Percentiles rank a stretch among this genome's conserved stretches.
Conservation (phyloP, 2,113 vertebrate species). For the Macroglossus sobrinus region DNA sequence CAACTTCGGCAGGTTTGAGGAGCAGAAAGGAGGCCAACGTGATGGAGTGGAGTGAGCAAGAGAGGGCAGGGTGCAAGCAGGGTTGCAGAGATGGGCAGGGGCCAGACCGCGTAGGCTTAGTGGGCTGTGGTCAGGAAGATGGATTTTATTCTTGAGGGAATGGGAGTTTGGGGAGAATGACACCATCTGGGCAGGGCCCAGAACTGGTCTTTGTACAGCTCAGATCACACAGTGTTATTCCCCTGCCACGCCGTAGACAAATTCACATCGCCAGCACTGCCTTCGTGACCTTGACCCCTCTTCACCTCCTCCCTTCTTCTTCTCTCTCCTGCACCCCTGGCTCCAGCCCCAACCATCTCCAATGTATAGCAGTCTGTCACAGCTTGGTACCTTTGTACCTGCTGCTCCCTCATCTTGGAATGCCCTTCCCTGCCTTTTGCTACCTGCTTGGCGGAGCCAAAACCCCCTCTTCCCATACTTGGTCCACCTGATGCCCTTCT, state of each 20-base stretch:
- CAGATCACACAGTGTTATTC: background rate
- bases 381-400: background rate
- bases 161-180: background rate
- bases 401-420: background rate
- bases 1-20: background rate
- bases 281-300: background rate
- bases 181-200: background rate
- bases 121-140: background rate
- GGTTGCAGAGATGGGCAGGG: background rate
- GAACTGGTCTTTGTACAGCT: background rate
- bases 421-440: background rate
- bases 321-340: background rate
- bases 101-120: background rate
- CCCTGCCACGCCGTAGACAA: accelerated
- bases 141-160: background rate
- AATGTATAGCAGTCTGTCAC: accelerated
- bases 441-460: accelerated
- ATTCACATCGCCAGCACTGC: background rate
- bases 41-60: no score
- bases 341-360: background rate
- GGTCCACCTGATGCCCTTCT: accelerated
- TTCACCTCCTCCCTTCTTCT: background rate
- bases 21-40: background rate
- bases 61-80: no score
- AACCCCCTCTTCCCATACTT: background rate